Conservation (phyloP, 2,888 invertebrate species). For the Acleris laterana region DNA sequence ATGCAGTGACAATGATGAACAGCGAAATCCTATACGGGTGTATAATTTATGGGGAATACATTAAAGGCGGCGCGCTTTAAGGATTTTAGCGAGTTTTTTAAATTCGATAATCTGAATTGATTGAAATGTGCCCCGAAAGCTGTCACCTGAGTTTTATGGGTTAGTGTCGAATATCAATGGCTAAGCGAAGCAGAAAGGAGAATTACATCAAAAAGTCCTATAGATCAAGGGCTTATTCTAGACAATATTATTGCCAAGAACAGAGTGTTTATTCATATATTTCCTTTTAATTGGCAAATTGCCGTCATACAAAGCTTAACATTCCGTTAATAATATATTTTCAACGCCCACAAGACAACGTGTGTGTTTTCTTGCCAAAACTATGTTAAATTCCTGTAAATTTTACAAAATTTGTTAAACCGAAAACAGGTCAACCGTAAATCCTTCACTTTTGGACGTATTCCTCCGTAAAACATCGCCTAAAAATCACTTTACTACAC, state of each 20-base stretch:
- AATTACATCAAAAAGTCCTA: neutral
- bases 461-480: neutral
- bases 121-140: constrained; percentile 27
- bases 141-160: constrained; percentile 7
- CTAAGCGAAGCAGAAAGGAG: neutral
- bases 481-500: neutral
- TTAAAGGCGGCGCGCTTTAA: constrained; percentile 50
- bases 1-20: constrained; percentile 74
- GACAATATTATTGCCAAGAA: too few relatives aligned
- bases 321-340: too few relatives aligned
- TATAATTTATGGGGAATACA: constrained; percentile 66
- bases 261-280: too few relatives aligned
- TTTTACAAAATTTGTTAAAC: too few relatives aligned
- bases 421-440: too few relatives aligned
- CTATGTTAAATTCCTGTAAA: too few relatives aligned
- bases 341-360: too few relatives aligned
- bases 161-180: constrained; percentile 1
- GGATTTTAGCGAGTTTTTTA: constrained; percentile 44
- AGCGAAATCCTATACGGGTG: constrained; percentile 61
- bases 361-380: too few relatives aligned
- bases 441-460: too few relatives aligned
- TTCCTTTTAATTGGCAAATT: too few relatives aligned
- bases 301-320: too few relatives aligned
- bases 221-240: too few relatives aligned
- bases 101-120: constrained; percentile 47